Percentiles rank a stretch among this genome's conserved stretches.
Evolutionary conservation across 2,888 invertebrate genomes (phyloP).

Genomic region (Liposcelis brunnea): DNA sequence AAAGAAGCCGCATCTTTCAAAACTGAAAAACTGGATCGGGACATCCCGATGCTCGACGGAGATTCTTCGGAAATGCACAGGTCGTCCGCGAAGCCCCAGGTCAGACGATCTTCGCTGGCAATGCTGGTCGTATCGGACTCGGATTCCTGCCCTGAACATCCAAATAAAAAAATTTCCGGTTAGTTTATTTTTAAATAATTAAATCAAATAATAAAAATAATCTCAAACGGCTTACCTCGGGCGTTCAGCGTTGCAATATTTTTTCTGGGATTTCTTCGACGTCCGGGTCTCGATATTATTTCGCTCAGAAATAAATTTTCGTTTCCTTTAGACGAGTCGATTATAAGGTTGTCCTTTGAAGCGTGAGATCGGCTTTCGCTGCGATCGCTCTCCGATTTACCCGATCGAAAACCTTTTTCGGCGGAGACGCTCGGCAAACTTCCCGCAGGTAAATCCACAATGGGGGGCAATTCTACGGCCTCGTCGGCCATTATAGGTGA

Average conservation of each 20-base stretch:
- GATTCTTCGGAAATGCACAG: neutral
- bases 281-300: neutral
- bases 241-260: too few species aligned
- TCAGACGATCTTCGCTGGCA: neutral
- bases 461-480: slow-evolving; percentile 51
- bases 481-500: slow-evolving; percentile 39
- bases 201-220: too few species aligned
- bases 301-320: too few species aligned
- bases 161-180: too few species aligned
- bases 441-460: slow-evolving; percentile 18
- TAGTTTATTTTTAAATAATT: too few species aligned
- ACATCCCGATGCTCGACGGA: neutral
- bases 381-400: too few species aligned
- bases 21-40: slow-evolving; percentile 1
- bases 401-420: too few species aligned
- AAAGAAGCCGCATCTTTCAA: neutral
- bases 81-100: neutral
- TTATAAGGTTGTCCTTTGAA: too few species aligned
- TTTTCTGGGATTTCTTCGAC: slow-evolving; percentile 1
- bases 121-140: slow-evolving; percentile 3
- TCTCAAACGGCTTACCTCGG: too few species aligned
- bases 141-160: neutral
- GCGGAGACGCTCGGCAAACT: too few species aligned
- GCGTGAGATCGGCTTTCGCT: too few species aligned
- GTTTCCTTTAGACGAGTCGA: too few species aligned